A percentile compares a stretch with the other conserved stretches of the same genome.
Evolutionary conservation across 2,888 invertebrate species (phyloP).

Genomic region (Caenorhabditis sp.): DNA sequence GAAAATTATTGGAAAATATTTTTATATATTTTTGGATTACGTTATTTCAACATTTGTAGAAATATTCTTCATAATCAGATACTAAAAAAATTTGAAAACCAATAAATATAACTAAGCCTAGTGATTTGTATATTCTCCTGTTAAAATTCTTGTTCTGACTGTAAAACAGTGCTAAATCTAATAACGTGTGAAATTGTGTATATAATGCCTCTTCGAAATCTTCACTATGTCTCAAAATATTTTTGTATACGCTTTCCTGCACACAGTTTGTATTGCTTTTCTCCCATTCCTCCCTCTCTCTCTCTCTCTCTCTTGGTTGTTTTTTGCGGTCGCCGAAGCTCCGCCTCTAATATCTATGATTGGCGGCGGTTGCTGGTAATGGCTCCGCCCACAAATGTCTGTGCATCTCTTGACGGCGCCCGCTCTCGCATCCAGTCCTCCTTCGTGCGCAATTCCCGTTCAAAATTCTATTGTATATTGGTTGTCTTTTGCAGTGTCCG

Average conservation of each 20-base stretch:
- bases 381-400: constrained; percentile 17
- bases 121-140: too few relatives aligned
- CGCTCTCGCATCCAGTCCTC: constrained; percentile 7
- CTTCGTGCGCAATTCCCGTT: constrained; percentile 27
- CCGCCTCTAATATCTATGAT: constrained; percentile 11
- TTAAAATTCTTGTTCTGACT: neutral
- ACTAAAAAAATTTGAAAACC: too few relatives aligned
- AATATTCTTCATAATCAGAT: too few relatives aligned
- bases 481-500: constrained; percentile 40
- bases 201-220: constrained; percentile 15
- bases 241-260: too few relatives aligned
- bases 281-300: neutral
- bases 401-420: constrained; percentile 30
- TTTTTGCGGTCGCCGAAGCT: constrained; percentile 9
- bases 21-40: too few relatives aligned
- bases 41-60: too few relatives aligned
- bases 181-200: constrained; percentile 43
- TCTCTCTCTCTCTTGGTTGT: neutral
- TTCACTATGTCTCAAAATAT: too few relatives aligned
- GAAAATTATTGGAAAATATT: too few relatives aligned
- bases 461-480: constrained; percentile 43
- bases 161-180: constrained; percentile 8
- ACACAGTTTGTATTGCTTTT: neutral
- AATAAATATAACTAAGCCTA: too few relatives aligned
- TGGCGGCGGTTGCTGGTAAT: neutral